Base-by-base conservation (phyloP, 2,797 vertebrate species). In the Tamandua tetradactyla region DNA sequence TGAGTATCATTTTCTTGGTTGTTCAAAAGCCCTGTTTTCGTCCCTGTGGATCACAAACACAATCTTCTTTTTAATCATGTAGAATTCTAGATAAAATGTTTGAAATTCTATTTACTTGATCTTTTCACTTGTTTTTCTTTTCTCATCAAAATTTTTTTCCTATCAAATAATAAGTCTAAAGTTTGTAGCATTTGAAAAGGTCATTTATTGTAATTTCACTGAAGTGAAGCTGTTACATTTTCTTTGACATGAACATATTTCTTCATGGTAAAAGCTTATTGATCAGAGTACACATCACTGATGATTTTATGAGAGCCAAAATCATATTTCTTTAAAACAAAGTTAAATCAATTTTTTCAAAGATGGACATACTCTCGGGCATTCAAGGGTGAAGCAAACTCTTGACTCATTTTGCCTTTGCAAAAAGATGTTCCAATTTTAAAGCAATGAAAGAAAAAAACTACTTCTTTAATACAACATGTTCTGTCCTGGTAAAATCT, bases 171-270 rank as follows among this genome's bases (percentile, higher is more conserved):
- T 27, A 91, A 75, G 17, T 49, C 83, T 87, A 40, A 89, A 37
- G 4, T 90, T 62, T 88, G 11, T 97, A 55, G 79, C 79, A 75
- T 42, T 42, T 72, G 55, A 75, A 91, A 89, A 71, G 55, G 75
- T 42, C 49, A 2, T 97, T 94, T 84, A 75, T 30, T 81, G 61
- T 30, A 57, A 86, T 97, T 95, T 93, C 68, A 91, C 44, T 87
- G 37, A 94, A 79, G 18, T 11, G 6, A 89, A 80, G 80, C 40
- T 92, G 22, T 47, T 89, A 84, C 49, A 91, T 25, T 64, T 91
- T 27, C 42, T 96, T 94, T 95, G 78, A 93, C 96, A 95, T 47
- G 1, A 92, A 95, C 96, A 35, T n/a, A 61, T 94, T 96, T 96
- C 89, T 95, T 96, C 47, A 69, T 42, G 37, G 52, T 57, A 95